A percentile compares a stretch with the other conserved stretches of the same genome.
Conservation (phyloP, 2,113 vertebrate species). For the Apteryx owenii region DNA sequence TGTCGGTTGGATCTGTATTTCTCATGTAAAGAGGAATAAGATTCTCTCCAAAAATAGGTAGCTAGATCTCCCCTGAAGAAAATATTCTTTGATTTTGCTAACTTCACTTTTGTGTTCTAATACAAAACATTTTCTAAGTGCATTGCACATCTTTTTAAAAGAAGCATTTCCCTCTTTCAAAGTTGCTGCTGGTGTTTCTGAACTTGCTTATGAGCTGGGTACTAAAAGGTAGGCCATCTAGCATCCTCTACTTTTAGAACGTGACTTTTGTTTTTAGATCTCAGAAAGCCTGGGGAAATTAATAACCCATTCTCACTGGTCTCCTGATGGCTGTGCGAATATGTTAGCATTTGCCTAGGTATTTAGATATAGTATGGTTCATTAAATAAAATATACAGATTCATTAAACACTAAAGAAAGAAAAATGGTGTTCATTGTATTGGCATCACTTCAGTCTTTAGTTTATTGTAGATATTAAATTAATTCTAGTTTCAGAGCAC, state of each 20-base stretch:
- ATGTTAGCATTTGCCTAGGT: not conserved
- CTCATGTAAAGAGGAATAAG: not conserved
- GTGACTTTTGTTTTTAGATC: not conserved
- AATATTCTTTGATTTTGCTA: not conserved
- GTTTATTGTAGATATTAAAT: not conserved
- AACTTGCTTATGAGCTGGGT: not conserved
- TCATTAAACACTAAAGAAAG: not conserved
- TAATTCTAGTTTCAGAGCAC: not conserved
- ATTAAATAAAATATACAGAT: not conserved
- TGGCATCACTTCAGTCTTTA: not conserved
- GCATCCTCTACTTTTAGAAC: not conserved
- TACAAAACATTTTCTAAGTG: not conserved
- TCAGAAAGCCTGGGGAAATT: not conserved
- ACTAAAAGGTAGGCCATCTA: not conserved
- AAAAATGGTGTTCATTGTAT: not conserved
- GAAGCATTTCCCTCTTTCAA: not conserved
- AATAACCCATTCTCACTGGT: not conserved
- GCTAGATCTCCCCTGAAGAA: not conserved
- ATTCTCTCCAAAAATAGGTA: not conserved
- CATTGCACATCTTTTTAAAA: not conserved
- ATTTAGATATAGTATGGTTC: not conserved
- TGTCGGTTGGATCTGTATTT: not conserved
- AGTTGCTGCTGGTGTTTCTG: not conserved
- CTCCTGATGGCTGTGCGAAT: not conserved
- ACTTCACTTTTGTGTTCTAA: not conserved